Percentiles rank a stretch among this genome's conserved stretches.
Evolutionary conservation across 2,113 vertebrate species (phyloP).

Genomic region (Corythornis vintsioides): DNA sequence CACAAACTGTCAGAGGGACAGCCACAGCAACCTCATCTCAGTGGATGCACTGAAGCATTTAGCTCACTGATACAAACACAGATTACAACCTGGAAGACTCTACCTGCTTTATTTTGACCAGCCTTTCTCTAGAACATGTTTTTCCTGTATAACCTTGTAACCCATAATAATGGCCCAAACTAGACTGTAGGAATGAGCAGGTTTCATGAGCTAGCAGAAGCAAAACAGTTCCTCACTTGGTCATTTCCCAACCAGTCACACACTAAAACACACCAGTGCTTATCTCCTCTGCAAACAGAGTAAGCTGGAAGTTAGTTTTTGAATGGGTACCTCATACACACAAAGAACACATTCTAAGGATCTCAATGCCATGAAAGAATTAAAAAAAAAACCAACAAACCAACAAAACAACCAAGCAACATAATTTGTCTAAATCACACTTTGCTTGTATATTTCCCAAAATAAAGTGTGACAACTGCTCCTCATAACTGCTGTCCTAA

Average conservation of each 20-base stretch:
- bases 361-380: background rate
- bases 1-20: constrained; percentile 44
- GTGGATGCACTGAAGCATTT: constrained; percentile 31
- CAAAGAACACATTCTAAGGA: constrained; percentile 3
- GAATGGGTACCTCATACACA: background rate
- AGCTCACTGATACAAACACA: constrained; percentile 60
- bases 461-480: background rate
- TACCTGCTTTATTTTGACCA: constrained; percentile 55
- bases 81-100: constrained; percentile 2
- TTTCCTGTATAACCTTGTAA: constrained; percentile 75
- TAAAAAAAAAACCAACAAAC: background rate
- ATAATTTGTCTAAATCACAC: background rate
- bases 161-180: constrained; percentile 71
- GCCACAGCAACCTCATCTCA: constrained; percentile 49
- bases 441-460: background rate
- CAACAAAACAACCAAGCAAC: no score
- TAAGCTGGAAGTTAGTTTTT: background rate
- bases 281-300: background rate
- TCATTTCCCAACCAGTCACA: constrained; percentile 42
- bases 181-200: constrained; percentile 54
- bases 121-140: constrained; percentile 69
- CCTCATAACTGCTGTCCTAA: background rate
- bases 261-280: background rate
- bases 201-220: constrained; percentile 52
- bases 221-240: constrained; percentile 53